These are phyloP conservation scores for Petrocephalus schoutedeni DNA, from an alignment of 2,797 vertebrate genomes.

Conservation along the genomic window DNA sequence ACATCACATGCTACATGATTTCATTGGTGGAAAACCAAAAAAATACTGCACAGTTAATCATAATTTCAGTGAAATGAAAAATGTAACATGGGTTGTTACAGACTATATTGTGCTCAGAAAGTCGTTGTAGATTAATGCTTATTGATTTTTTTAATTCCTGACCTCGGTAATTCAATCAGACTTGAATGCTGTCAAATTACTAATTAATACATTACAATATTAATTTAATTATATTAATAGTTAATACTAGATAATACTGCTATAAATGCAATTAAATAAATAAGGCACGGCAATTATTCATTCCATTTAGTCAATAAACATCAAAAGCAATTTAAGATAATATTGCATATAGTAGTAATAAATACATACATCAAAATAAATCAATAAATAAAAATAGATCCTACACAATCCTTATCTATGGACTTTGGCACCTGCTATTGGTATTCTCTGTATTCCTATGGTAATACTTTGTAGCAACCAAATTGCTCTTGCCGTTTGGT, in stretches of 20 bases:
- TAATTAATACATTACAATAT: background rate
- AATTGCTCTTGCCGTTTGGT: background rate
- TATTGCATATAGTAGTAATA: background rate
- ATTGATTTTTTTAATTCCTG: background rate
- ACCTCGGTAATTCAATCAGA: background rate
- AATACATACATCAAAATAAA: slow-evolving; percentile 17
- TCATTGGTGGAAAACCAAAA: background rate
- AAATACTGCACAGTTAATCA: background rate
- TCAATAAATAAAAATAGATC: slow-evolving; percentile 18
- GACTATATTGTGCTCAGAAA: background rate
- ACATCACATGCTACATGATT: background rate
- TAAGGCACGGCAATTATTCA: background rate
- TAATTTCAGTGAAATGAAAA: background rate
- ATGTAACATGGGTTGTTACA: background rate
- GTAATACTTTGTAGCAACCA: background rate
- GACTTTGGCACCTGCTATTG: background rate
- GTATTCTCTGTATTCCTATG: background rate
- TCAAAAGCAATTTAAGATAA: background rate
- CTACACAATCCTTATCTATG: background rate
- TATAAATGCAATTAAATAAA: background rate
- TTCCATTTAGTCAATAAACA: background rate
- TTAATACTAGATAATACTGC: background rate
- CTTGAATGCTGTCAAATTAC: background rate
- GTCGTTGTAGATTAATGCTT: background rate
- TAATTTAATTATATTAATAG: background rate